phyloP scores from a whole-genome alignment of 1,140 invertebrate genomes.

The Spodoptera litura region DNA sequence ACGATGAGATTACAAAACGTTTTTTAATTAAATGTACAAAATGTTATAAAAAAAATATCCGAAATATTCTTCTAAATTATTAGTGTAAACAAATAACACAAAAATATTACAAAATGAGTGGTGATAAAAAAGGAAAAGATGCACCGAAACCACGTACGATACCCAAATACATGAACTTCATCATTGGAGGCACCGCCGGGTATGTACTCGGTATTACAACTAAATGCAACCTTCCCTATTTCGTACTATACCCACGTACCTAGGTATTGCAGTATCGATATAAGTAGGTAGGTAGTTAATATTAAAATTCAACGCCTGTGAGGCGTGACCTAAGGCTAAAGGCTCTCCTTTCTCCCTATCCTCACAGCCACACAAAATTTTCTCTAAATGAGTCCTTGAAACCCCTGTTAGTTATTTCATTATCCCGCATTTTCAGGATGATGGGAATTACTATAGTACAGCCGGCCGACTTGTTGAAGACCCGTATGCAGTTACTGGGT shows the following conservation, averaged over 20 bases:
- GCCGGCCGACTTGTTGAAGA: constrained; percentile 98
- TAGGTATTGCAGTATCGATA: no score
- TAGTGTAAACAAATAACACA: not conserved
- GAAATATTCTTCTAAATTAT: not conserved
- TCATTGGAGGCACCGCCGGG: constrained; percentile 65
- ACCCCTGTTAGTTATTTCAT: not conserved
- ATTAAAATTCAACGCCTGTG: no score
- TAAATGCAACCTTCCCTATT: no score
- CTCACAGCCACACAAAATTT: no score
- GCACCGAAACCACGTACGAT: constrained; percentile 38
- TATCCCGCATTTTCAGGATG: constrained; percentile 91
- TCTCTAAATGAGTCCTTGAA: no score
- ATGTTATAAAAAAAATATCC: not conserved
- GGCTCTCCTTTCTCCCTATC: no score
- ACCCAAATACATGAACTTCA: constrained; percentile 60
- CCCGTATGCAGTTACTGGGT: constrained; percentile 96
- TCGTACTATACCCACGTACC: no score
- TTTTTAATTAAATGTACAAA: not conserved
- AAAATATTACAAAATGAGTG: not conserved
- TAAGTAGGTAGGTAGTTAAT: no score
- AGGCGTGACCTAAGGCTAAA: no score
- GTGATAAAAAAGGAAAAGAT: constrained; percentile 12
- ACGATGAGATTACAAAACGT: not conserved
- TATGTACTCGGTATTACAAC: constrained; percentile 32
- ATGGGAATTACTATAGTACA: constrained; percentile 98